Conservation (phyloP, 2,113 vertebrate species). For the Rhagologus leucostigma region DNA sequence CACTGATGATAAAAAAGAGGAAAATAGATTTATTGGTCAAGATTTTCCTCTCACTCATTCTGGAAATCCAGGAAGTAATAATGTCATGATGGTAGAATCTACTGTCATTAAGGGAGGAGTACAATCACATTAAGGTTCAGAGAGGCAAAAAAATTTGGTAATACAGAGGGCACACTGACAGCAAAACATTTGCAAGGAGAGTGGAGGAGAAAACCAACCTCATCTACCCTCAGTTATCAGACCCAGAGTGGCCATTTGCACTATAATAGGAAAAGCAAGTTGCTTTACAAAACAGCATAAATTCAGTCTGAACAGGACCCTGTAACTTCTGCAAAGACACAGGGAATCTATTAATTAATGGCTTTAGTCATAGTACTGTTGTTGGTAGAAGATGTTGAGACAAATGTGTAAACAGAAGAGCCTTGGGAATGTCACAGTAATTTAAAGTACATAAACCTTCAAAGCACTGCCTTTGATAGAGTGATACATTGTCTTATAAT, state of each 20-base stretch:
- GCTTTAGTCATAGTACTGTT: conserved; percentile 32
- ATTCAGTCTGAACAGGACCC: neutral
- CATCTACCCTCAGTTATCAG: neutral
- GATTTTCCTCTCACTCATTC: neutral
- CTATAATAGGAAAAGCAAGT: neutral
- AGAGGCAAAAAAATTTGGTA: neutral
- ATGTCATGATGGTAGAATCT: neutral
- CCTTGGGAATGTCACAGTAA: conserved; percentile 61
- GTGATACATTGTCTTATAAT: conserved; percentile 63
- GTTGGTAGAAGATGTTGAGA: conserved; percentile 53
- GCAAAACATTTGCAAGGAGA: neutral
- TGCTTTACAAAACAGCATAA: neutral
- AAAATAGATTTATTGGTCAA: neutral
- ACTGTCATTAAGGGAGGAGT: neutral
- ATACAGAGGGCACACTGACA: neutral
- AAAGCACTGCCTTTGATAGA: conserved; percentile 53
- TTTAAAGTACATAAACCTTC: conserved; percentile 63
- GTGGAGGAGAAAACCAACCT: neutral
- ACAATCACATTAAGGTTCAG: neutral
- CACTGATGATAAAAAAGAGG: neutral
- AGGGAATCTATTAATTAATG: conserved; percentile 34
- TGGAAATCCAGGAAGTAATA: neutral
- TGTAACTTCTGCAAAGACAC: conserved; percentile 22
- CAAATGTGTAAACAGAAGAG: conserved; percentile 63
- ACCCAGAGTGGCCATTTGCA: neutral